A percentile compares a stretch with the other conserved stretches of the same genome.
Conservation (phyloP, 2,113 vertebrate species). For the Sander lucioperca region DNA sequence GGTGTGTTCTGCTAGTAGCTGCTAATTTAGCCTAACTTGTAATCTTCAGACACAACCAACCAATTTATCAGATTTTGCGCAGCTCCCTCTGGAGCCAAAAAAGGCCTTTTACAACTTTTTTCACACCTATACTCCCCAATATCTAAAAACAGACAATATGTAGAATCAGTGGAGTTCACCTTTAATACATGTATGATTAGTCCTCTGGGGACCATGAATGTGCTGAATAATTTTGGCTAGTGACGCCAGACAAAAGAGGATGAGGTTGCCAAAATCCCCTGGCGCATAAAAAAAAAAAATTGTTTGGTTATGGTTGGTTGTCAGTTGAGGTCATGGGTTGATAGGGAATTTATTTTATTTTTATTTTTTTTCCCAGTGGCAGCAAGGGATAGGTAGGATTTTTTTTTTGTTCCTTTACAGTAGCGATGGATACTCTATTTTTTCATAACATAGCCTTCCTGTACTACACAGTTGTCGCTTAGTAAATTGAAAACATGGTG, state of each 20-base stretch:
- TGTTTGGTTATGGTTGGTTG: too few species aligned
- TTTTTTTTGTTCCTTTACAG: too few species aligned
- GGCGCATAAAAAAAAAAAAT: too few species aligned
- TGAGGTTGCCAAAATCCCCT: background rate
- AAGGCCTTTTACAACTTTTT: background rate
- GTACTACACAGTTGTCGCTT: too few species aligned
- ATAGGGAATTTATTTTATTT: too few species aligned
- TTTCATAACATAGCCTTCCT: too few species aligned
- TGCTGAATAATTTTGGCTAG: background rate
- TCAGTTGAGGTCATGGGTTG: too few species aligned
- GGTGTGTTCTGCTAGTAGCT: background rate
- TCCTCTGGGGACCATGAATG: background rate
- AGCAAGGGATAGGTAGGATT: too few species aligned
- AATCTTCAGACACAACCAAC: background rate
- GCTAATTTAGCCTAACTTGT: background rate
- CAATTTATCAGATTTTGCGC: background rate
- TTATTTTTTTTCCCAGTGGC: too few species aligned
- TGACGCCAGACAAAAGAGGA: background rate
- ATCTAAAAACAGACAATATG: conserved; percentile 3
- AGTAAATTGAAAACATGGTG: too few species aligned
- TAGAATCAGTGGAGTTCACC: background rate
- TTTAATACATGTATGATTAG: background rate
- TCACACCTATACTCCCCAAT: background rate
- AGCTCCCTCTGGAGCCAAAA: conserved; percentile 4
- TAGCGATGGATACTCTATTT: too few species aligned